Percentiles rank a stretch among this genome's conserved stretches.
These are phyloP conservation scores for Leucoma salicis DNA, from an alignment of 2,888 invertebrate genomes.

Conservation along the genomic window DNA sequence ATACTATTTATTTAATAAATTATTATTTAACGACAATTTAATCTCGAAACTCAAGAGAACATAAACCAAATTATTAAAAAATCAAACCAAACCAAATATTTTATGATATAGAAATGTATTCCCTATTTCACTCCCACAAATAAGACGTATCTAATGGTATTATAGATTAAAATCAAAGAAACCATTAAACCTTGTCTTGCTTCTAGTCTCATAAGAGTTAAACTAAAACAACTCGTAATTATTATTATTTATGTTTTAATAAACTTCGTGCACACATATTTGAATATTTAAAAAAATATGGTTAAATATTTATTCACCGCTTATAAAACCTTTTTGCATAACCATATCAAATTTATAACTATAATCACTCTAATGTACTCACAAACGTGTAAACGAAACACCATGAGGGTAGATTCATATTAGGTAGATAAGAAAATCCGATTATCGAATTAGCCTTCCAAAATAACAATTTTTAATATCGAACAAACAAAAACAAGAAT, in stretches of 20 bases:
- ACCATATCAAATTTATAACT: neutral
- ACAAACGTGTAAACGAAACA: constrained; percentile 25
- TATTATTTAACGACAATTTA: too few species aligned
- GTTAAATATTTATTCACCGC: neutral
- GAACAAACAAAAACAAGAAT: too few species aligned
- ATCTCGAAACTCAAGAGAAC: too few species aligned
- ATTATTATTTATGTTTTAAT: neutral
- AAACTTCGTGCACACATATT: neutral
- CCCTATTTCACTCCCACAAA: neutral
- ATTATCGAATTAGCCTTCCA: too few species aligned
- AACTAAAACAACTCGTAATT: too few species aligned
- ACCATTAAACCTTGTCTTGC: neutral
- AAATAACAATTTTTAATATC: too few species aligned
- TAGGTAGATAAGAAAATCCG: too few species aligned
- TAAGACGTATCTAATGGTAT: neutral
- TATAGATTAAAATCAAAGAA: neutral
- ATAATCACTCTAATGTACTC: neutral
- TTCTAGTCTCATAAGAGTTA: too few species aligned
- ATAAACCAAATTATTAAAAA: neutral
- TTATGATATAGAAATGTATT: neutral
- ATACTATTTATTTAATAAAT: too few species aligned
- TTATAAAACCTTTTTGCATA: neutral
- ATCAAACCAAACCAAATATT: neutral
- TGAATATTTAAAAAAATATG: neutral
- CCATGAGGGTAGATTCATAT: neutral